Evolutionary conservation across 2,113 vertebrate genomes (phyloP), one percentile per base, ranked within the genome.

Genomic region (Alligator sinensis): DNA sequence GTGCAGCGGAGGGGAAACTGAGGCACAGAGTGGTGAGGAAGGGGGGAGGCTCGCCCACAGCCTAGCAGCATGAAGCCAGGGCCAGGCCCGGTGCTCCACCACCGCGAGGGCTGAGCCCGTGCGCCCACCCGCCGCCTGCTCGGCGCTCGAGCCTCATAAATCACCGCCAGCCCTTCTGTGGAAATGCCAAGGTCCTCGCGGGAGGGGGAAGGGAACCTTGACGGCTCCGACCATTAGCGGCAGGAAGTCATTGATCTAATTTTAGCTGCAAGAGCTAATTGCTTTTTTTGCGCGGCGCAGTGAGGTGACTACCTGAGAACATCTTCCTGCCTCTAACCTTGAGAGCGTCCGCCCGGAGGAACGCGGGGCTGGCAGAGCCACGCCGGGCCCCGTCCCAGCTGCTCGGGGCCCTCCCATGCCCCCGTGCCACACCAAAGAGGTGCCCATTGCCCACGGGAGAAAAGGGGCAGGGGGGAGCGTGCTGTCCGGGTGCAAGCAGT

Each of bases 161-260:
- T 92, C 87, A 16, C 57, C 19, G 34, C 87, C 77, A 4, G 80
- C 16, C 92, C 16, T 84, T 12, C 0, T 1, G 4, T 5, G 0
- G 87, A 72, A 66, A 76, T 81, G 88, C 84, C 1, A 25, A 77
- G 79, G 90, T 88, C 91, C 64, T 83, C 1, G 19, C 68, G 11
- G 70, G 47, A 38, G 62, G 80, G 63, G 25, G 2, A 12, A 89
- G 95, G 87, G 91, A 96, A 85, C 95, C 95, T 92, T 78, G 94
- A 92, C 90, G 95, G 82, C 87, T 95, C 90, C 94, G 93, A 77
- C 95, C 97, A 95, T 96, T 91, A 96, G 94, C 82, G 70, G 95
- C 6, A 82, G 94, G 96, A 80, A 97, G 77, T 55, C 1, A 63
- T 79, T 38, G 96, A 97, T 96, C 97, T 97, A 96, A 97, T 97